Conservation (phyloP, 2,113 vertebrate genomes). For the Callospermophilus lateralis region DNA sequence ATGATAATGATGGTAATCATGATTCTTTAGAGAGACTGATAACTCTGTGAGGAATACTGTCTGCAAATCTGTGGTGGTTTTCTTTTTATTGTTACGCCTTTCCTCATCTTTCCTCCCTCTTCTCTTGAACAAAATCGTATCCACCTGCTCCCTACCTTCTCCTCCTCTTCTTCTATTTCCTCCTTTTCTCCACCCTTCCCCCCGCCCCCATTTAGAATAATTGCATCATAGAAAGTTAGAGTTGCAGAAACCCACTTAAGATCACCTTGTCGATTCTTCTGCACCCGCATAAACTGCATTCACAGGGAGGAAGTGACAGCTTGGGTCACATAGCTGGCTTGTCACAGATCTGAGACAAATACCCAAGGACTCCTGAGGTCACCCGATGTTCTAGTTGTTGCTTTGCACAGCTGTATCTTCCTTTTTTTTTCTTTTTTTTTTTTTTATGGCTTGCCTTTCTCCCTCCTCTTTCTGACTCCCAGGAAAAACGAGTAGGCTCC, state of each 20-base stretch:
- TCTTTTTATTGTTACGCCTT: neutral
- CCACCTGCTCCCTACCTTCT: neutral
- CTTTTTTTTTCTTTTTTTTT: neutral
- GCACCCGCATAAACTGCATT: neutral
- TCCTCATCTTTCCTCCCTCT: neutral
- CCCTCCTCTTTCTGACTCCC: neutral
- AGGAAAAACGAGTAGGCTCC: conserved; percentile 29
- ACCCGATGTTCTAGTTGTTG: neutral
- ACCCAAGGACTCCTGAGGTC: neutral
- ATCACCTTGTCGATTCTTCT: neutral
- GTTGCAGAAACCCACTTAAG: neutral
- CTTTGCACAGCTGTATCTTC: conserved; percentile 16
- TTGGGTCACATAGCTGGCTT: neutral
- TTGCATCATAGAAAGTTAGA: neutral
- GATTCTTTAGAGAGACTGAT: conserved; percentile 57
- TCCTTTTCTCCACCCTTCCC: neutral
- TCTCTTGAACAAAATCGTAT: neutral
- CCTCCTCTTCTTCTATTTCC: neutral
- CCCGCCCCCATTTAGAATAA: neutral
- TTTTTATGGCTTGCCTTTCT: neutral
- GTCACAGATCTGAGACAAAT: neutral
- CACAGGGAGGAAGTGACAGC: neutral
- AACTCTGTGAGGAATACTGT: conserved; percentile 39
- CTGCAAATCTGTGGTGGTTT: conserved; percentile 13
- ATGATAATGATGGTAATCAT: conserved; percentile 60